Conservation (phyloP, 1,140 invertebrate species). For the Euura lappo region DNA sequence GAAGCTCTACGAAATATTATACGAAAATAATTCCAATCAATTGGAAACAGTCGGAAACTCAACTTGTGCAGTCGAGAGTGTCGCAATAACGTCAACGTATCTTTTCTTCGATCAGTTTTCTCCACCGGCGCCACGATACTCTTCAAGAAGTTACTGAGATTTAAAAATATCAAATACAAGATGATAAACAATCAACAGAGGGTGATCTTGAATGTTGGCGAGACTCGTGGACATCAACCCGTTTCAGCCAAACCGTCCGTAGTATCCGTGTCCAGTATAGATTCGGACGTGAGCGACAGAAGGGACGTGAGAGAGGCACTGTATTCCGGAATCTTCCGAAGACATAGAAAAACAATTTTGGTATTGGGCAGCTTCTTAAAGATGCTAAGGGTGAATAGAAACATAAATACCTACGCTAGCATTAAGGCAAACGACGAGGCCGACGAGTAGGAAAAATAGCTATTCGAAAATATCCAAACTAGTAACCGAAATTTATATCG, state of each 20-base stretch:
- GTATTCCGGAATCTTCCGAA: slow-evolving; percentile 81
- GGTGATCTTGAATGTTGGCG: slow-evolving; percentile 47
- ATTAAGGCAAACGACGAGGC: slow-evolving; percentile 68
- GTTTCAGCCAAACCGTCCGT: slow-evolving; percentile 54
- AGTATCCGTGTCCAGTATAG: slow-evolving; percentile 55
- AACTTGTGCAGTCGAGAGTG: neutral
- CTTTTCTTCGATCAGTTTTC: neutral
- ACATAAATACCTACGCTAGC: slow-evolving; percentile 78
- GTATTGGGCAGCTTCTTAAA: slow-evolving; percentile 79
- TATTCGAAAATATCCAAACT: slow-evolving; percentile 15
- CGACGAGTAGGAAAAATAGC: slow-evolving; percentile 44
- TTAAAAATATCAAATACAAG: slow-evolving; percentile 19
- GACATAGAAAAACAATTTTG: slow-evolving; percentile 79
- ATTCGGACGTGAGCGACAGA: slow-evolving; percentile 70
- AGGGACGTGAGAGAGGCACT: slow-evolving; percentile 77
- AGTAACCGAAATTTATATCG: neutral
- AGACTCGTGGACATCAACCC: slow-evolving; percentile 47
- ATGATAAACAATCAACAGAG: slow-evolving; percentile 58
- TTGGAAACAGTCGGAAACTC: no score
- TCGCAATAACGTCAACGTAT: neutral
- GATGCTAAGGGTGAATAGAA: slow-evolving; percentile 78
- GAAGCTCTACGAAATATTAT: no score
- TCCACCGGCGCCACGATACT: neutral
- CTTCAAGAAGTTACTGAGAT: neutral
- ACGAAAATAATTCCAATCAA: no score